Base-by-base conservation (phyloP, 2,797 vertebrate species). In the Liparis tanakae region DNA sequence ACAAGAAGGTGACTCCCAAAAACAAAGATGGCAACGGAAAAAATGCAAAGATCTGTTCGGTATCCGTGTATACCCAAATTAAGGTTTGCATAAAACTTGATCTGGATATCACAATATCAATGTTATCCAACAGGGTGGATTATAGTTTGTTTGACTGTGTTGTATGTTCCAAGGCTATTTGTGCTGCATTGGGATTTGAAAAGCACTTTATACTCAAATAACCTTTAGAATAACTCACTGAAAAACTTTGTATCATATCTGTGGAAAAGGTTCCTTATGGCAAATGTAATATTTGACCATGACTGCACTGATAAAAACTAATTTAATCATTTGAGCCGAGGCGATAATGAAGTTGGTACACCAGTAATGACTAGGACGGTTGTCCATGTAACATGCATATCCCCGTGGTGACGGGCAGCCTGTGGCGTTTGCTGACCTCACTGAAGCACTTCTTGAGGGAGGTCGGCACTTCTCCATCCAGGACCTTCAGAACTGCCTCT, bases 391-490 rank as follows among this genome's bases (percentile, higher is more conserved):
- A 20, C 3, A 39, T 44, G 14, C 10, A 18, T 41, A 12, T 59
- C 4, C 36, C 3, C 12, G 1, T 70, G 53, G 2, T 50, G 68
- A 78, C 44, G 22, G 48, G 59, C 53, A 8, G 46, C 25, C 25
- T 48, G 48, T 6, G 7, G 8, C 8, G 30, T 75, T 66, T 10
- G 33, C 91, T 88, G 90, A 99, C 98, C 97, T 99, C 98, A 30
- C 90, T 94, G 88, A 99, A 99, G 88, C 96, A 99, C 90, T 96
- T 98, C 90, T 95, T 97, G 67, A 99, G 94, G 3, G 96, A 95
- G 67, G 95, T 88, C 14, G 98, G 98, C 70, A 99, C 94, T 81
- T 97, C 97, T 68, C 98, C 98, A 76, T 99, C 98, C 85, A 99
- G 94, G 44, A 96, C 90, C 37, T 93, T 96, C 41, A 99, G 95